These are phyloP conservation scores for Geococcyx californianus DNA, from an alignment of 2,113 vertebrate species.

Conservation along the genomic window DNA sequence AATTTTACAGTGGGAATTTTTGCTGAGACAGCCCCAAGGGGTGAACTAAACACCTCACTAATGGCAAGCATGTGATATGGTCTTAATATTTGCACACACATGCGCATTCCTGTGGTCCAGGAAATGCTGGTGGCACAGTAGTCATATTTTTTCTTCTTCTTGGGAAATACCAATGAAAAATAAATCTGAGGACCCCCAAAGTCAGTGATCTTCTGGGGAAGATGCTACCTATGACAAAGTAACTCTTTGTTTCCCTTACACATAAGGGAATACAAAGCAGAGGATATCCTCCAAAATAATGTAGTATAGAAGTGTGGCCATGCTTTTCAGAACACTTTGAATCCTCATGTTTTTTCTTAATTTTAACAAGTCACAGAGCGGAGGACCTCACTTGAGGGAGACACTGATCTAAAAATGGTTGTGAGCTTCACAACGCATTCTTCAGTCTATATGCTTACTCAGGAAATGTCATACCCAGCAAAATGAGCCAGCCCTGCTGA, in stretches of 20 bases:
- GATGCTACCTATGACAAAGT: background rate
- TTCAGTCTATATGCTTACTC: background rate
- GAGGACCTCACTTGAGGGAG: background rate
- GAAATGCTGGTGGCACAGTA: accelerated
- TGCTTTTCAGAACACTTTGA: background rate
- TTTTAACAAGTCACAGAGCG: background rate
- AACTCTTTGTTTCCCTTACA: background rate
- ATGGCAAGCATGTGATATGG: accelerated
- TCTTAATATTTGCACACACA: too few species aligned
- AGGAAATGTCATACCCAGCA: background rate
- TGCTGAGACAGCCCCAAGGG: background rate
- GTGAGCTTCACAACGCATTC: background rate
- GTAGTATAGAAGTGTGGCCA: accelerated
- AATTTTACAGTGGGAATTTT: background rate
- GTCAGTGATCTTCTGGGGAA: background rate
- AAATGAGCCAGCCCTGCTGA: background rate
- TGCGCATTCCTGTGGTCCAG: too few species aligned
- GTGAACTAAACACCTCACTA: background rate
- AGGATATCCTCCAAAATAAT: background rate
- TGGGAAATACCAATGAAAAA: background rate
- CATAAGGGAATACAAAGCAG: background rate
- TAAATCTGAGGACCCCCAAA: background rate
- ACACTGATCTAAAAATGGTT: background rate
- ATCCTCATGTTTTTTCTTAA: background rate
- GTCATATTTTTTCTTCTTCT: background rate